Conservation (phyloP, 1,140 invertebrate genomes). For the Panagrolaimus sp. region DNA sequence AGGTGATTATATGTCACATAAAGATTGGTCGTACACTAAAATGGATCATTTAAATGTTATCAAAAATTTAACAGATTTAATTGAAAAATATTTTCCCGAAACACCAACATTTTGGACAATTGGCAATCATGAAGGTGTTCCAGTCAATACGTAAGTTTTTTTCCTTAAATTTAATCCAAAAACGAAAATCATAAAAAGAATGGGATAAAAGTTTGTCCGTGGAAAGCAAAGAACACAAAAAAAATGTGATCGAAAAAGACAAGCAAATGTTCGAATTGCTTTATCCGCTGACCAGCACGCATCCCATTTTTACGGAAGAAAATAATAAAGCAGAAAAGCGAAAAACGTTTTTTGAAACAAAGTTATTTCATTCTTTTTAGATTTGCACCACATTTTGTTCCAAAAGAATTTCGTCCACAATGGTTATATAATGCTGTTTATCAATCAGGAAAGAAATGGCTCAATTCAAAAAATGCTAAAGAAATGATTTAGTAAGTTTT, state of each 20-base stretch:
- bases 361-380: constrained; percentile 29
- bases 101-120: constrained; percentile 55
- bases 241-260: no score
- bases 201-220: no score
- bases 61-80: constrained; percentile 31
- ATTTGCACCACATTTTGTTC: constrained; percentile 56
- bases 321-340: no score
- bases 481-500: constrained; percentile 44
- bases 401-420: constrained; percentile 48
- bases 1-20: constrained; percentile 55
- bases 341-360: no score
- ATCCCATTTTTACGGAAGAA: no score
- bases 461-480: constrained; percentile 32
- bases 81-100: constrained; percentile 47
- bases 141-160: constrained; percentile 44
- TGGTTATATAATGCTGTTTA: constrained; percentile 53
- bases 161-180: constrained; percentile 16
- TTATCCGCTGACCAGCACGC: no score
- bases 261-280: no score
- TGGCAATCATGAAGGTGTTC: constrained; percentile 58
- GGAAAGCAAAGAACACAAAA: no score
- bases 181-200: not conserved
- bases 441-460: constrained; percentile 40
- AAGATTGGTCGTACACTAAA: constrained; percentile 55
- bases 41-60: constrained; percentile 43